These are phyloP conservation scores for Rhabdomys dilectus DNA, from an alignment of 2,113 vertebrate species.

Conservation along the genomic window DNA sequence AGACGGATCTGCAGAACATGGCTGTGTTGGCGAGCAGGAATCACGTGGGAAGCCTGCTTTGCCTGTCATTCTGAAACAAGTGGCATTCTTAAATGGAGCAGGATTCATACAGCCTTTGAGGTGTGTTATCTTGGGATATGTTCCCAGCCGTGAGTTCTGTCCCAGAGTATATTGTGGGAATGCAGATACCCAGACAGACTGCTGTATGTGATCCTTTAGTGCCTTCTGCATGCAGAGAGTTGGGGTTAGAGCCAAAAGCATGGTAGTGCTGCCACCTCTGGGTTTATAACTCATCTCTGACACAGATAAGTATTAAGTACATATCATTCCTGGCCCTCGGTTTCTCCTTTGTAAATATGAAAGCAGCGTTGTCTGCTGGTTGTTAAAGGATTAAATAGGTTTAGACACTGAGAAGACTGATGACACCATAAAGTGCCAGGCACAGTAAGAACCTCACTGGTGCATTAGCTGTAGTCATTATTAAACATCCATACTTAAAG, in stretches of 20 bases:
- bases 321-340: not conserved
- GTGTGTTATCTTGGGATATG: not conserved
- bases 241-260: not conserved
- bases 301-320: not conserved
- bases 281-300: not conserved
- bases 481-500: not conserved
- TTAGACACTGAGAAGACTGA: not conserved
- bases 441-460: not conserved
- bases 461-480: not conserved
- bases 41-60: no score
- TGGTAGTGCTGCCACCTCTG: not conserved
- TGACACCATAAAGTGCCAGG: not conserved
- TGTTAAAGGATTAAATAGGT: not conserved
- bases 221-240: not conserved
- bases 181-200: not conserved
- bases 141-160: not conserved
- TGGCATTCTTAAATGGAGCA: not conserved
- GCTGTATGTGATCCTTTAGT: not conserved
- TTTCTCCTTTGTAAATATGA: not conserved
- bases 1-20: not conserved
- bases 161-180: not conserved
- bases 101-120: not conserved
- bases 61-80: no score
- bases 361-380: not conserved
- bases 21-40: no score